Evolutionary conservation across 2,113 vertebrate species (phyloP).

Genomic region (Parus major): DNA sequence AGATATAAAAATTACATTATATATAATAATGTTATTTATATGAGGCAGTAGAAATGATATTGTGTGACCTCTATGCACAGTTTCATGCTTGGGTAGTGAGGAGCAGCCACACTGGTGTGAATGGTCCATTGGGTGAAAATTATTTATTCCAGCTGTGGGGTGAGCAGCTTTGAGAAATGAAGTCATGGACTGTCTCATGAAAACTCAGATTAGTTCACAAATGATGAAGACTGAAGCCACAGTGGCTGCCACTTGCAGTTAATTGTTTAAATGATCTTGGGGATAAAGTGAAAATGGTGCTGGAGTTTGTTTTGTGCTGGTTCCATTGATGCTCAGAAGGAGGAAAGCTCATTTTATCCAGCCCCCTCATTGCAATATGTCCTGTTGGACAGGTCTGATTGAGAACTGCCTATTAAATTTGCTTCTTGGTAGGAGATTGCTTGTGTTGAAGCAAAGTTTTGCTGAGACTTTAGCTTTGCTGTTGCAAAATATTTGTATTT

Average conservation of each 20-base stretch:
- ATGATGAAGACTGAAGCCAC: neutral
- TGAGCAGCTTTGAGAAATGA: neutral
- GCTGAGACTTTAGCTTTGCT: neutral
- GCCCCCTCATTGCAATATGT: neutral
- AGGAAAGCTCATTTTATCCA: neutral
- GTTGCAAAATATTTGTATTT: neutral
- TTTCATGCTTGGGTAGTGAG: neutral
- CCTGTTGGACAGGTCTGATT: neutral
- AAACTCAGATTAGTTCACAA: neutral
- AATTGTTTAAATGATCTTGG: neutral
- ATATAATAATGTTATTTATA: no score
- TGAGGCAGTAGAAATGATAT: neutral
- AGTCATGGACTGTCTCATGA: neutral
- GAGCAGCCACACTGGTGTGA: neutral
- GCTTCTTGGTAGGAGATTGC: neutral
- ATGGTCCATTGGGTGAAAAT: neutral
- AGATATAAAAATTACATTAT: no score
- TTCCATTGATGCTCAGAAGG: neutral
- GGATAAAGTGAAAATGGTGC: neutral
- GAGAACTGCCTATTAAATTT: neutral
- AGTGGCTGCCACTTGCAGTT: neutral
- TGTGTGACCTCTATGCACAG: neutral
- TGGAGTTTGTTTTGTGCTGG: neutral
- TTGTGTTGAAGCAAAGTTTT: neutral
- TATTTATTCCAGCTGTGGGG: neutral